A percentile compares a stretch with the other conserved stretches of the same genome.
Conservation (phyloP, 2,113 vertebrate species). For the Pomatostomus ruficeps region DNA sequence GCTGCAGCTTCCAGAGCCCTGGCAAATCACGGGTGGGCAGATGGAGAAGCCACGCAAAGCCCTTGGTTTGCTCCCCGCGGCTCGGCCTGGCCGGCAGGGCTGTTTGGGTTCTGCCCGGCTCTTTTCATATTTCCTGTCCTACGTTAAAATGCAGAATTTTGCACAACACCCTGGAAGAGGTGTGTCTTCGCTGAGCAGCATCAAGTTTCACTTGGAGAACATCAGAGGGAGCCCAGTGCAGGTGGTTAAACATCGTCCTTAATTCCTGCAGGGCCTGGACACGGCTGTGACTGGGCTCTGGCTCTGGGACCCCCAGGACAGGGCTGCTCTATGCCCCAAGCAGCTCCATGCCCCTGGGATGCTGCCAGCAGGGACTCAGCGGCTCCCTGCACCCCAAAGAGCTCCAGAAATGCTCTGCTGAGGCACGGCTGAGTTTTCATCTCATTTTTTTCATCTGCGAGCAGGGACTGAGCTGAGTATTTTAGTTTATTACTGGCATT, state of each 20-base stretch:
- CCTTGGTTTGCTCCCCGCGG: background rate
- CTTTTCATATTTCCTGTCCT: slow-evolving; percentile 65
- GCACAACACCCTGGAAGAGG: slow-evolving; percentile 68
- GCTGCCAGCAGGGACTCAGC: background rate
- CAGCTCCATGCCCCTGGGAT: background rate
- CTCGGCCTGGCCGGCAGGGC: background rate
- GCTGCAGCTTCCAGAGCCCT: background rate
- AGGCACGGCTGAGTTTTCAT: background rate
- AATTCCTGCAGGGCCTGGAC: rapidly evolving
- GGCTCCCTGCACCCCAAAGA: rapidly evolving
- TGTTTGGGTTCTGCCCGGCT: slow-evolving; percentile 32
- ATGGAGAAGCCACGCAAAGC: background rate
- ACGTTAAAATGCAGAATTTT: slow-evolving; percentile 60
- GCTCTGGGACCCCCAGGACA: background rate
- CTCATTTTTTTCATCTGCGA: background rate
- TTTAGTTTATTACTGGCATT: background rate
- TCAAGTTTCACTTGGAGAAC: slow-evolving; percentile 60
- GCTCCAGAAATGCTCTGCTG: background rate
- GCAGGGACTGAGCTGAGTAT: background rate
- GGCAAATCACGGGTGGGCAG: background rate
- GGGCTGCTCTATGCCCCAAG: background rate
- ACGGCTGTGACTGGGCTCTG: rapidly evolving
- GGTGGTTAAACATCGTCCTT: background rate
- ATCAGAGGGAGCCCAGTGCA: slow-evolving; percentile 40
- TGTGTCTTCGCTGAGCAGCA: slow-evolving; percentile 62